These are phyloP conservation scores for Engraulis encrasicolus DNA, from an alignment of 2,113 vertebrate genomes.

Conservation along the genomic window DNA sequence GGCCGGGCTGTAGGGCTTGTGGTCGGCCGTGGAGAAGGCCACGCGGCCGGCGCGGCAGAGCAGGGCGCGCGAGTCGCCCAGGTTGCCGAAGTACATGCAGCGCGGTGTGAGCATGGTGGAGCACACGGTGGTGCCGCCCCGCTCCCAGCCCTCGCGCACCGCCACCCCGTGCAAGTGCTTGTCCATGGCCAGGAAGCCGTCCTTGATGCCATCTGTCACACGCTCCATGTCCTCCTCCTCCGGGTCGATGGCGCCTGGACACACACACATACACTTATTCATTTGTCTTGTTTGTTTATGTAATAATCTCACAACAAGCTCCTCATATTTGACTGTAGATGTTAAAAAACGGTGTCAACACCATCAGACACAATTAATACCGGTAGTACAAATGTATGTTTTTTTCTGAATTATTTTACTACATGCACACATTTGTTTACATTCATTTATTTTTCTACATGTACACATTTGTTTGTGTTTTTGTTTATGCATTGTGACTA, in stretches of 20 bases:
- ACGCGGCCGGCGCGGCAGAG: conserved; percentile 75
- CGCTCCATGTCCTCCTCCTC: conserved; percentile 68
- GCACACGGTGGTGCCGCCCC: conserved; percentile 77
- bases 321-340: too few species aligned
- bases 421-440: too few species aligned
- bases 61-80: conserved; percentile 80
- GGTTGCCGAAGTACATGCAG: conserved; percentile 82
- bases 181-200: conserved; percentile 78
- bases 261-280: too few species aligned
- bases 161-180: conserved; percentile 73
- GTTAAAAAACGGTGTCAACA: too few species aligned
- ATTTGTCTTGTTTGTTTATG: too few species aligned
- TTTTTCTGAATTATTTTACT: too few species aligned
- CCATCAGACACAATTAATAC: too few species aligned
- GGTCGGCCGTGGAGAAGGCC: conserved; percentile 82
- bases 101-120: conserved; percentile 73
- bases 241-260: conserved; percentile 67
- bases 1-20: conserved; percentile 77
- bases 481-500: too few species aligned
- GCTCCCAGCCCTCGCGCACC: conserved; percentile 74
- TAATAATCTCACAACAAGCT: too few species aligned
- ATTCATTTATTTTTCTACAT: too few species aligned
- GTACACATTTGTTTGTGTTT: too few species aligned
- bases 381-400: too few species aligned
- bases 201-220: conserved; percentile 68